Evolutionary conservation across 64 coral and sea anemone genomes (phyloP), one percentile per base, ranked within the genome.

Genomic region (Orbicella faveolata): DNA sequence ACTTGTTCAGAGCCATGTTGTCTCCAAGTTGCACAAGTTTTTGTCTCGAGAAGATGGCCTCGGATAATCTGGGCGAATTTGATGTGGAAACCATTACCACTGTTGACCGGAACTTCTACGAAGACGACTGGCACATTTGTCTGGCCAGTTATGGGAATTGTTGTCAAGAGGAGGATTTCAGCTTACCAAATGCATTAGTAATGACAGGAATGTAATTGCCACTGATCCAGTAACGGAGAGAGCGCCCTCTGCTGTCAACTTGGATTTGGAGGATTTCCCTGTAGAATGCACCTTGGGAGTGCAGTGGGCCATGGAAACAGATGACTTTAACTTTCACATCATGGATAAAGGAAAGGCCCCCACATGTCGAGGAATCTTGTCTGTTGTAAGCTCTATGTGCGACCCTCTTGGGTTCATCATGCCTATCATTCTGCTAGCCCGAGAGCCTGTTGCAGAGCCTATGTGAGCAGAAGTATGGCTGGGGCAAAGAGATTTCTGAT

Each of bases 141-240:
- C 30, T 2, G 35, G n/a, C 9, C 37, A 87, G 73, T 6, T 87
- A 17, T 65, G 20, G 0, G 44, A n/a, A 57, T 74, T 87, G 37
- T 18, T 87, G 66, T 17, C 3, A n/a, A 66, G 39, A 74, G 84
- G 84, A 74, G 84, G 52, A 0, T 53, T 87, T 52, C 21, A 51
- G 0, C n/a, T 79, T 14, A 30, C 77, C 41, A 79, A 79, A 52
- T 79, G 77, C 66, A 62, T 68, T 17, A 91, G 89, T 81, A 75
- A 91, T 59, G 64, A 81, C 52, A 62, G 35, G 69, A 57, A 90
- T 9, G 82, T 92, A 15, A n/a, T 92, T 9, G 34, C 75, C n/a
- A 63, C 73, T 23, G 66, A 78, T 21, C 90, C 72, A 63, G 70
- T 14, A 23, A 26, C 39, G 19, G 62, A 83, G 34, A 35, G 90